phyloP scores from a whole-genome alignment of 2,113 vertebrate species.

The Sus scrofa region T2T-Sscrofa CM000826.6:132166001-132166500 shows the following conservation, averaged over 20 bases:
- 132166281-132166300: not conserved
- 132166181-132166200: not conserved
- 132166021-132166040: constrained; percentile 3
- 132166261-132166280: not conserved
- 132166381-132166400: not conserved
- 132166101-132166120: not conserved
- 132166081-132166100: constrained; percentile 28
- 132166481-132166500: not conserved
- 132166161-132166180: not conserved
- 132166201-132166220: not conserved
- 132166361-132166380: not conserved
- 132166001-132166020: not conserved
- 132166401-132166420: not conserved
- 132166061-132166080: not conserved
- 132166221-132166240: not conserved
- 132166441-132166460: not conserved
- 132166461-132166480: constrained; percentile 15
- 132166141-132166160: not conserved
- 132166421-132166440: constrained; percentile 26
- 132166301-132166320: accelerated
- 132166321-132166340: not conserved
- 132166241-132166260: not conserved
- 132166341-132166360: accelerated
- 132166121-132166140: not conserved
- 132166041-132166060: not conserved